Conservation (phyloP, 2,113 vertebrate genomes). For the Boulengeromyrus knoepffleri region DNA sequence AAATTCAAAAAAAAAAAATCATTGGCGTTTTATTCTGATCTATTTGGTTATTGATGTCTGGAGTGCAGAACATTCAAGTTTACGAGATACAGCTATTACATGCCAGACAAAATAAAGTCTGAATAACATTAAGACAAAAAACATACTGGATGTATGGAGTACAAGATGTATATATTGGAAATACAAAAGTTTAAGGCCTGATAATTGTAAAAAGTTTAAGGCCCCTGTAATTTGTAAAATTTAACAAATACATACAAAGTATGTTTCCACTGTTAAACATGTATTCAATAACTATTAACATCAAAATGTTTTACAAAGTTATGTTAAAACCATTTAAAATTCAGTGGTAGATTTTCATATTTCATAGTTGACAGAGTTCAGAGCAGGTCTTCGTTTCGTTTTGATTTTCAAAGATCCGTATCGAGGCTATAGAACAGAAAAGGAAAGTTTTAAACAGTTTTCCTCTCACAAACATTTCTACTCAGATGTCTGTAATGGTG, state of each 20-base stretch:
- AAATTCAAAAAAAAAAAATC: background rate
- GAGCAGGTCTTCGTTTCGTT: slow-evolving; percentile 67
- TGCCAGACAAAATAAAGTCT: background rate
- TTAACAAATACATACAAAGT: background rate
- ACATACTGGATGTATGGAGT: background rate
- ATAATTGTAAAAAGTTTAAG: background rate
- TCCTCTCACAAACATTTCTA: background rate
- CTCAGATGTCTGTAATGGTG: background rate
- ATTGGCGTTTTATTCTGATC: background rate
- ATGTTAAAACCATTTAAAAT: background rate
- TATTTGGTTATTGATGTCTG: background rate
- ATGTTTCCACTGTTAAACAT: background rate
- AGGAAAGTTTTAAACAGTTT: background rate
- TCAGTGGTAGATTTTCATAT: slow-evolving; percentile 4
- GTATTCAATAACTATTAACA: slow-evolving; percentile 33
- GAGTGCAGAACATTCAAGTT: background rate
- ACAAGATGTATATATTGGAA: background rate
- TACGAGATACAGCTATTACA: background rate
- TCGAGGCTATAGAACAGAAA: slow-evolving; percentile 56
- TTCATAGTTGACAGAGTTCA: slow-evolving; percentile 41
- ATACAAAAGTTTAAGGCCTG: background rate
- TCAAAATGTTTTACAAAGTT: slow-evolving; percentile 12
- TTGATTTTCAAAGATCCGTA: slow-evolving; percentile 78
- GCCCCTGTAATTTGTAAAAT: background rate
- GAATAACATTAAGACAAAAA: background rate